A percentile compares a stretch with the other conserved stretches of the same genome.
phyloP scores from a whole-genome alignment of 2,797 vertebrate genomes.

The Alouatta caraya region DNA sequence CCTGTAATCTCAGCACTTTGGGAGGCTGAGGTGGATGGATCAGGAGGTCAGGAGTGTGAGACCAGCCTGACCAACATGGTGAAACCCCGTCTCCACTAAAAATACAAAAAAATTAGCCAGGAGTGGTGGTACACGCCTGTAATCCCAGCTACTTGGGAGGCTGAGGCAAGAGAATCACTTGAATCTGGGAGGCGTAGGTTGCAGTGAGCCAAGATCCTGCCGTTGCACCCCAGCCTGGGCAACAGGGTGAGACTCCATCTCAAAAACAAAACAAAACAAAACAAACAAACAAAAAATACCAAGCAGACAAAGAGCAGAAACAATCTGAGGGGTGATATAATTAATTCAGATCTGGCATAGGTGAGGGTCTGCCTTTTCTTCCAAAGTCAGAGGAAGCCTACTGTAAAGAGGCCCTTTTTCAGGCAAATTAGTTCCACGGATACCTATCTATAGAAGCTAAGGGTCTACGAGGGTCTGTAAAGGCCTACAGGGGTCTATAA shows the following conservation, averaged over 20 bases:
- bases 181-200: fast-evolving
- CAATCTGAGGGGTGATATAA: background rate
- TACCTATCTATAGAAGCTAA: background rate
- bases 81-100: too few relatives aligned
- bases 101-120: too few relatives aligned
- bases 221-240: background rate
- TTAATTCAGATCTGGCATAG: background rate
- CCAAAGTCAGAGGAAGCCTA: background rate
- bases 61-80: too few relatives aligned
- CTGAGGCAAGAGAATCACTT: too few relatives aligned
- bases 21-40: too few relatives aligned
- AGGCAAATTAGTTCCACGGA: background rate
- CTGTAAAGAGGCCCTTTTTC: background rate
- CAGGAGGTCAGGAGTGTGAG: too few relatives aligned
- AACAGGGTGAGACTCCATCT: background rate
- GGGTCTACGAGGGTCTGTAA: background rate
- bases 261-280: background rate
- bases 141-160: too few relatives aligned
- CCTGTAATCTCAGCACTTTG: too few relatives aligned
- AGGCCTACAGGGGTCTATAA: background rate
- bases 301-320: background rate
- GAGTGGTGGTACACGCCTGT: too few relatives aligned
- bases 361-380: background rate
- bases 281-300: background rate
- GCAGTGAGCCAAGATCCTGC: background rate